Percentiles rank a stretch among this genome's conserved stretches.
These are phyloP conservation scores for Heterochromis multidens DNA, from an alignment of 2,113 vertebrate species.

Conservation along the genomic window DNA sequence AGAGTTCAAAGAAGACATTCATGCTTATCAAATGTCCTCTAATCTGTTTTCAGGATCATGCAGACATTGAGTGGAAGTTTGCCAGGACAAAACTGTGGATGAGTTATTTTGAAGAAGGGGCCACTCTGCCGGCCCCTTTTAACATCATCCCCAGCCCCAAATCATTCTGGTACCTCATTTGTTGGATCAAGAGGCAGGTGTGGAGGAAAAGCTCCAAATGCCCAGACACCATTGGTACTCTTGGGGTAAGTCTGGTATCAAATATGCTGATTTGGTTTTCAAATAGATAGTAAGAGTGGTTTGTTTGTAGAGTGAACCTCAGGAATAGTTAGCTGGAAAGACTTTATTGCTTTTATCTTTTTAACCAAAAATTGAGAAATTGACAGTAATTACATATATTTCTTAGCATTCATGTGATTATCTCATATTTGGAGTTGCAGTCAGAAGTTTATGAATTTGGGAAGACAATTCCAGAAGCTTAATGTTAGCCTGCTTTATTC, in stretches of 20 bases:
- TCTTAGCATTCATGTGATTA: no score
- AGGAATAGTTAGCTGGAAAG: not conserved
- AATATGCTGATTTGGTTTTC: not conserved
- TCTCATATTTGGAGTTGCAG: not conserved
- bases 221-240: slow-evolving; percentile 85
- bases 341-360: not conserved
- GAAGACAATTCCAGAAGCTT: not conserved
- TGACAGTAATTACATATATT: not conserved
- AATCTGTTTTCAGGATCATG: slow-evolving; percentile 85
- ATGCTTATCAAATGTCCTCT: not conserved
- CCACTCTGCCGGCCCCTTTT: slow-evolving; percentile 94
- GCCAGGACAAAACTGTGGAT: slow-evolving; percentile 99
- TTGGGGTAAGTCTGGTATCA: slow-evolving; percentile 82
- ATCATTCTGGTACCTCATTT: slow-evolving; percentile 89
- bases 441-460: not conserved
- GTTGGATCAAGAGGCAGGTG: slow-evolving; percentile 87
- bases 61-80: slow-evolving; percentile 99
- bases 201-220: slow-evolving; percentile 83
- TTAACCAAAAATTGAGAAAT: not conserved
- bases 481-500: not conserved
- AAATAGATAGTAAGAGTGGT: not conserved
- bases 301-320: not conserved
- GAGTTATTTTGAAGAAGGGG: slow-evolving; percentile 99
- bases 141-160: slow-evolving; percentile 97
- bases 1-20: not conserved